Evolutionary conservation across 2,797 vertebrate genomes (phyloP), one percentile per base, ranked within the genome.

Genomic region (Perodicticus potto): DNA sequence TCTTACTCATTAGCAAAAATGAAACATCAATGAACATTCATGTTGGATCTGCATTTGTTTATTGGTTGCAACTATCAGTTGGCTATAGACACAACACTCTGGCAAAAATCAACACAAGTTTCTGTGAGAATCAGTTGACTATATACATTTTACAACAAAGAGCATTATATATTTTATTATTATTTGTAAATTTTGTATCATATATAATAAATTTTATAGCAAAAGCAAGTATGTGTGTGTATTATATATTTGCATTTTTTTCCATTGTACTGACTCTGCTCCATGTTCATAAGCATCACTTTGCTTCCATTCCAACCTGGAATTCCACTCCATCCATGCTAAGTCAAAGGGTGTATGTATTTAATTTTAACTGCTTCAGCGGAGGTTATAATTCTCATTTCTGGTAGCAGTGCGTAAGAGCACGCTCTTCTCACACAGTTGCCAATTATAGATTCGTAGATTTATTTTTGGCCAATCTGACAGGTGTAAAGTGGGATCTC

Each of bases 11-110:
- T 0, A 5, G n/a, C 37, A 12, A 34, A 32, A 32, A 55, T 1
- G 8, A n/a, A 17, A 13, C 16, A 19, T 14, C 74, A 2, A 0
- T 0, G 32, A 5, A 4, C 0, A 0, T 11, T 14, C 22, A 0
- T 1, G 5, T 5, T 0, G 63, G 25, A 14, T 5, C 2, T 0
- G 1, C 25, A 0, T 23, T 6, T 23, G 12, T 3, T 23, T 45
- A 0, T 25, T 3, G 40, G 16, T 27, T 20, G 12, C 43, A 6
- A 3, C 55, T 23, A 0, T 27, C 13, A 2, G 10, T 3, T 34
- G 69, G 55, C 32, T 40, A 1, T 2, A 6, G 3, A 9, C 11
- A 7, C 0, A 19, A 59, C 69, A 59, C 20, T 73, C 67, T 9
- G 45, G 74, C 61, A 70, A 37, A 59, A 34, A n/a, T 4, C 72